Evolutionary conservation across 2,113 vertebrate species (phyloP).

Genomic region (Megaleporinus macrocephalus): DNA sequence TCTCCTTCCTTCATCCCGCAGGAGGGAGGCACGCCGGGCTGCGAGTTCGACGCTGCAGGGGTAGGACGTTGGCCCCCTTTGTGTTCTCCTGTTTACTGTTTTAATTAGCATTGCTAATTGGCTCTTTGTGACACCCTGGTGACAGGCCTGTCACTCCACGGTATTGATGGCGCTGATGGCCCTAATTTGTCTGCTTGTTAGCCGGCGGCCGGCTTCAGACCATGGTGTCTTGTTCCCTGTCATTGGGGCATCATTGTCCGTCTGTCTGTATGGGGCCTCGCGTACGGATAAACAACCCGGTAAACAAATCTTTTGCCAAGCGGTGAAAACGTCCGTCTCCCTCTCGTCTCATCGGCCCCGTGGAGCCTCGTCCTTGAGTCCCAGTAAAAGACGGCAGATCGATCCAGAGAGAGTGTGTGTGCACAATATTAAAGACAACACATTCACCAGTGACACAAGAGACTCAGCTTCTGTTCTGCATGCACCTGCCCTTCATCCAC

Average conservation of each 20-base stretch:
- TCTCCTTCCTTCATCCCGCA: conserved; percentile 60
- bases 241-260: conserved; percentile 62
- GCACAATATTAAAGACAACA: conserved; percentile 67
- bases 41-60: conserved; percentile 59
- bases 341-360: conserved; percentile 70
- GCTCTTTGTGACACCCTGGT: conserved; percentile 87
- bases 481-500: background rate
- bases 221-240: conserved; percentile 62
- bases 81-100: conserved; percentile 82
- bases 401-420: conserved; percentile 69
- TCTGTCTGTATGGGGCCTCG: conserved; percentile 61
- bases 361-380: conserved; percentile 73
- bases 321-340: conserved; percentile 49
- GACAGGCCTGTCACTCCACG: conserved; percentile 80
- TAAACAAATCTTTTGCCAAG: conserved; percentile 75
- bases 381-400: conserved; percentile 74
- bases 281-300: conserved; percentile 70
- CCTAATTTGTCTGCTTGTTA: conserved; percentile 79
- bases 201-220: conserved; percentile 66
- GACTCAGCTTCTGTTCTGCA: background rate
- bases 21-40: conserved; percentile 63
- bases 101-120: conserved; percentile 99
- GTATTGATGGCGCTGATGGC: conserved; percentile 77
- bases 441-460: conserved; percentile 52
- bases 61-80: conserved; percentile 70